A percentile compares a stretch with the other conserved stretches of the same genome.
Evolutionary conservation across 1,140 invertebrate species (phyloP).

Genomic region (Lepidotrigona ventralis): DNA sequence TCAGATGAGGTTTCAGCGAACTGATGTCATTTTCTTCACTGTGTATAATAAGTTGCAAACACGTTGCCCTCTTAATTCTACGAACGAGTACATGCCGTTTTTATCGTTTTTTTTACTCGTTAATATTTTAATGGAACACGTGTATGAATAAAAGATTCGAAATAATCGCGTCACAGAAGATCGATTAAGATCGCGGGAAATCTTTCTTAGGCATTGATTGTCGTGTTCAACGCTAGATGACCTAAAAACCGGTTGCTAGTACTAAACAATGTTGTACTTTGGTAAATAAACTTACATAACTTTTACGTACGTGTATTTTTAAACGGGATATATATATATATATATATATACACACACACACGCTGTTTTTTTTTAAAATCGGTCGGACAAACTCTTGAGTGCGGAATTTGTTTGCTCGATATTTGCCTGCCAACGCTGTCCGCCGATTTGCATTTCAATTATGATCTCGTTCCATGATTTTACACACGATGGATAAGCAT

Average conservation of each 20-base stretch:
- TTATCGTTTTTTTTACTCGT: not conserved
- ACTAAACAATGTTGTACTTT: slow-evolving; percentile 8
- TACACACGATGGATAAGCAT: not conserved
- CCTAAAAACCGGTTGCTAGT: slow-evolving; percentile 23
- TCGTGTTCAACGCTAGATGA: not conserved
- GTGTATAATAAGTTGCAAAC: not conserved
- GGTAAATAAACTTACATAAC: not conserved
- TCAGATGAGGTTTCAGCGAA: slow-evolving; percentile 24
- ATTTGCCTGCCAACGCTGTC: not conserved
- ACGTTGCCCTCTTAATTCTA: not conserved
- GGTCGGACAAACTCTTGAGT: not conserved
- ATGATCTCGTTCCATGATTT: not conserved
- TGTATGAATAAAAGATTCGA: not conserved
- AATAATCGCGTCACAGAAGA: not conserved
- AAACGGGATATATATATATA: not conserved
- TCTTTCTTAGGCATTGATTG: slow-evolving; percentile 7
- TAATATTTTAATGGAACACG: not conserved
- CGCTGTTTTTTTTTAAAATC: not conserved
- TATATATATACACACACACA: too few relatives aligned
- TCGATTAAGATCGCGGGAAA: slow-evolving; percentile 12
- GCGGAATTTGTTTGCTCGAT: not conserved
- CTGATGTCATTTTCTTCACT: slow-evolving; percentile 33
- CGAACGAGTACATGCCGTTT: not conserved
- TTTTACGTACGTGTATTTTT: not conserved
- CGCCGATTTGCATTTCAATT: not conserved